These are phyloP conservation scores for Orthosia gothica DNA, from an alignment of 2,888 invertebrate species.

Conservation along the genomic window DNA sequence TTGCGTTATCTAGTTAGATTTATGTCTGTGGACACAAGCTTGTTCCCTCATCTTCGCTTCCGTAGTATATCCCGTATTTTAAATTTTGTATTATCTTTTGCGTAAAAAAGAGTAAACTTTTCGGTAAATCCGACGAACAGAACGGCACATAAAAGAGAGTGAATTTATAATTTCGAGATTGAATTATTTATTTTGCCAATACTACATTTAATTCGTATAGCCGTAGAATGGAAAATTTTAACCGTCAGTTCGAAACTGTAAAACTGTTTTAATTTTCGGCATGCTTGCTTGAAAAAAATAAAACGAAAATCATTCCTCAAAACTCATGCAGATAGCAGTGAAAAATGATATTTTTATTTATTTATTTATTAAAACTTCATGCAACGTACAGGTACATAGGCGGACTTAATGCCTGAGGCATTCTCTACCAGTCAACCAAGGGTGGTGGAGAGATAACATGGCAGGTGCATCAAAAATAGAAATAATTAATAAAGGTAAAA, in stretches of 20 bases:
- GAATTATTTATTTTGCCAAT: constrained; percentile 45
- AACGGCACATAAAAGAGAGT: constrained; percentile 13
- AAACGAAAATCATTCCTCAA: background rate
- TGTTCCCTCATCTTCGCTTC: too few species aligned
- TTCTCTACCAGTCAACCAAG: too few species aligned
- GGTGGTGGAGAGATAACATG: too few species aligned
- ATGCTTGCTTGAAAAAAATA: background rate
- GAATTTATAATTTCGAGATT: constrained; percentile 42
- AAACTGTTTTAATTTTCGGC: background rate
- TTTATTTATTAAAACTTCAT: too few species aligned
- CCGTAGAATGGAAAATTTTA: background rate
- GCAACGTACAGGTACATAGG: too few species aligned
- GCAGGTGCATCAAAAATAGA: too few species aligned
- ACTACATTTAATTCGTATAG: constrained; percentile 11
- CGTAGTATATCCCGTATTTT: background rate
- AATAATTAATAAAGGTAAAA: too few species aligned
- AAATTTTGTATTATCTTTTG: background rate
- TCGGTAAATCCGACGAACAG: constrained; percentile 12
- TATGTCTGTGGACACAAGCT: too few species aligned
- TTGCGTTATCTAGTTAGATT: too few species aligned
- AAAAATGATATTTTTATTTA: background rate
- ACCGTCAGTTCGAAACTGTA: constrained; percentile 3
- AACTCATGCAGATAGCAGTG: background rate
- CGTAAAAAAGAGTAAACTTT: constrained; percentile 5
- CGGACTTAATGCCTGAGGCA: too few species aligned